Evolutionary conservation across 1,140 invertebrate genomes (phyloP), one percentile per base, ranked within the genome.

Genomic region (Pseudomyrmex concolor): DNA sequence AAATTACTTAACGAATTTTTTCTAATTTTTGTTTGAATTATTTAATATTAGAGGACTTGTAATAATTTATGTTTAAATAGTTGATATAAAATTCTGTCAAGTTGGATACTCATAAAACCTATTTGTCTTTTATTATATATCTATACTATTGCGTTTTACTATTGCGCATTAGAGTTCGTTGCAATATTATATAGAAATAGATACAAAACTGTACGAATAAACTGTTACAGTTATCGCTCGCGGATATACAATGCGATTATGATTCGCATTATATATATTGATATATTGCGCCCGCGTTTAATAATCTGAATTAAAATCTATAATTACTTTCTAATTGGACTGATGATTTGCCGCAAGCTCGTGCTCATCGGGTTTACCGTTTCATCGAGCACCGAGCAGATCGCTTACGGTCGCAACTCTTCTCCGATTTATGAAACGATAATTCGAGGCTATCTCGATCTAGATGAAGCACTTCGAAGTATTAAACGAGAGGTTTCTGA

Each of bases 241-340:
- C 66, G 54, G 76, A 80, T 80, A 80, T 70, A 43, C 25, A 17
- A n/a, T n/a, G n/a, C 54, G 43, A 68, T 59, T 9, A 7, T 19
- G 25, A 25, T 13, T 34, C 48, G 8, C 9, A 54, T n/a, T 22
- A 0, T 34, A 34, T 34, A 34, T 34, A 34, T 34, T 7, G 34
- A 34, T 34, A 34, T 34, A 7, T 34, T 34, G 34, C 34, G 5
- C 34, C 0, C 62, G 25, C 54, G n/a, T 19, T 60, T 80, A 71
- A 80, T 71, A 80, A 80, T 80, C 76, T 80, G 54, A 59, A 80
- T 80, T 80, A 80, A 80, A 80, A 80, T 80, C 76, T 80, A 80
- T 80, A 80, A 80, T 71, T 80, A 71, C 66, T 80, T 80, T 80
- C 43, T 55, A 54, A 80, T 86, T 87, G 80, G 64, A 78, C 77